Evolutionary conservation across 2,888 invertebrate genomes (phyloP), one percentile per base, ranked within the genome.

Genomic region (Epinotia brunnichana): DNA sequence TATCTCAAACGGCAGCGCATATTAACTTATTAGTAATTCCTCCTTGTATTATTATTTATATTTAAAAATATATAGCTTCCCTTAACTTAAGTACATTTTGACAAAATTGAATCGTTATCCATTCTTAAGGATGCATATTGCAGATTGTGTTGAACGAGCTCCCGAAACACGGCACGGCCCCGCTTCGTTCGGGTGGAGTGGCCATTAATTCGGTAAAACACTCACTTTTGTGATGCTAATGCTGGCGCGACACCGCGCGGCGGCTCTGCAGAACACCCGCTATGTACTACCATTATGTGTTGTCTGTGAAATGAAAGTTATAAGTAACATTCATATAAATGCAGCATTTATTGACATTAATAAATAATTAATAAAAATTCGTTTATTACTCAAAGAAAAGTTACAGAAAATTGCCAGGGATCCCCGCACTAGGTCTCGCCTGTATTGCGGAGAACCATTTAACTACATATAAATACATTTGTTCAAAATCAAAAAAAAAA

Each of bases 181-280:
- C 51, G 48, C 57, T 48, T 60, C 29, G n/a, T n/a, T 48, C 35
- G 53, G 17, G 56, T 62, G 35, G 54, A 69, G 73, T 69, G 62
- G 41, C 70, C 70, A 71, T 74, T 71, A 74, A 74, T 71, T 67
- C 71, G 17, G 60, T 68, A 68, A 74, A 74, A 71, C 74, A 59
- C 71, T 72, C 57, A 69, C 69, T 69, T 72, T 72, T 74, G 72
- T 72, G 61, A 74, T 72, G 74, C 64, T 72, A 74, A 74, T 68
- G 73, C 39, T n/a, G 44, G 24, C 29, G 44, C 54, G 69, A 21
- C 57, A 21, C 57, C 15, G 62, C 69, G 19, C 54, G 62, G 19
- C 19, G 69, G 15, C 51, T 11, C 29, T 15, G 13, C 21, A 13
- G 13, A 51, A 51, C 35, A 35, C 53, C 4, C 29, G 39, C 60